These are phyloP conservation scores for Fregetta grallaria DNA, from an alignment of 2,113 vertebrate genomes.

Conservation along the genomic window DNA sequence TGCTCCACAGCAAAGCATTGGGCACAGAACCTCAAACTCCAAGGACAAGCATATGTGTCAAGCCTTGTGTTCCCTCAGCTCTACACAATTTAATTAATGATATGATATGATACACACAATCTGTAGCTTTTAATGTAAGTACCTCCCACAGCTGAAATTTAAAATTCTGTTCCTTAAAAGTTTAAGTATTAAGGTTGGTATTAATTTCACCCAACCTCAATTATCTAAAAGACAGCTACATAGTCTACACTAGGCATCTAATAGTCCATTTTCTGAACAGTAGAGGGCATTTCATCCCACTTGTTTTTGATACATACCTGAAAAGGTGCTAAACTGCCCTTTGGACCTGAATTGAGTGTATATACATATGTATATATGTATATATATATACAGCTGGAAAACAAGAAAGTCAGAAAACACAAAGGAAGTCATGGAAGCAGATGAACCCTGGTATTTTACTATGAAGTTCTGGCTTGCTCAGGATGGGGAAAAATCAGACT, in stretches of 20 bases:
- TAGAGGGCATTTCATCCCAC: background rate
- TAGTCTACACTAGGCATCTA: background rate
- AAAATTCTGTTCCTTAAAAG: background rate
- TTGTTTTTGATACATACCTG: background rate
- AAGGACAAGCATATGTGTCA: background rate
- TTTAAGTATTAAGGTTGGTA: background rate
- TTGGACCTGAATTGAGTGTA: background rate
- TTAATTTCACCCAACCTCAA: background rate
- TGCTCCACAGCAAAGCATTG: background rate
- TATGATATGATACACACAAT: background rate
- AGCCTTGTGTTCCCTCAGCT: background rate
- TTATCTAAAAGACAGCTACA: background rate
- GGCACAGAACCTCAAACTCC: background rate
- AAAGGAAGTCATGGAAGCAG: background rate
- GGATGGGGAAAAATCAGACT: background rate
- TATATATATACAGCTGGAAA: background rate
- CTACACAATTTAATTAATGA: background rate
- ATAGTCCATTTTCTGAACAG: background rate
- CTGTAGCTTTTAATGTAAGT: background rate
- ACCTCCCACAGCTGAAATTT: background rate
- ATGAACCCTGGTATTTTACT: background rate
- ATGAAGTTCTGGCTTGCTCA: background rate
- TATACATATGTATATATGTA: background rate
- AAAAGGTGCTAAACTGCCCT: background rate
- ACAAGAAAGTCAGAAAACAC: background rate